Conservation (phyloP, 2,797 vertebrate genomes). For the Nyctalus aviator region DNA sequence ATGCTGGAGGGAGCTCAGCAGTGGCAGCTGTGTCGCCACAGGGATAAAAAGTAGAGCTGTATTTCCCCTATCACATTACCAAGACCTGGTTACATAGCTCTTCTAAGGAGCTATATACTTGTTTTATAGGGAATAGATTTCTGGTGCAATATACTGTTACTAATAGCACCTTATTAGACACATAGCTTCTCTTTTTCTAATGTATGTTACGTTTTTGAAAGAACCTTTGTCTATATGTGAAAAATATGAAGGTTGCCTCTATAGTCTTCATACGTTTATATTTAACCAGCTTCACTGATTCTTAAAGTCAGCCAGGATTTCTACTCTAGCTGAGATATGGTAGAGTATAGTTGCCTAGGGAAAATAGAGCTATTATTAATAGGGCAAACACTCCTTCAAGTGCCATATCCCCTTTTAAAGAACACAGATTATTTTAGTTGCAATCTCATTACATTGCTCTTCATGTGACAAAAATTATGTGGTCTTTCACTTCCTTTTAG, state of each 20-base stretch:
- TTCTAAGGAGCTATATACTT: neutral
- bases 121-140: conserved; percentile 7
- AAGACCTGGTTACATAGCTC: neutral
- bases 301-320: conserved; percentile 55
- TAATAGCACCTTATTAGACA: neutral
- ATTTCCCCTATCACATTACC: neutral
- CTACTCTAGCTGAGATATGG: conserved; percentile 24
- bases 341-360: conserved; percentile 8
- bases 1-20: neutral
- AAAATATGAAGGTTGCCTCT: conserved; percentile 35
- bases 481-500: conserved; percentile 56
- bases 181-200: neutral
- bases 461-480: conserved; percentile 47
- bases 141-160: neutral
- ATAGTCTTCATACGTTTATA: conserved; percentile 36
- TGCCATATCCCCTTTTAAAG: conserved; percentile 11
- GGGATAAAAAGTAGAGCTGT: neutral
- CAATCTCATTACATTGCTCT: conserved; percentile 59
- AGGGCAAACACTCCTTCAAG: conserved; percentile 8
- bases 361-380: conserved; percentile 33
- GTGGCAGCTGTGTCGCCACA: neutral
- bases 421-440: conserved; percentile 48
- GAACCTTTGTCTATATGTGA: conserved; percentile 40
- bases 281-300: conserved; percentile 36
- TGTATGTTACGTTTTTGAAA: neutral